Conservation (phyloP, 2,888 invertebrate genomes). For the Neoitamus cyanurus region DNA sequence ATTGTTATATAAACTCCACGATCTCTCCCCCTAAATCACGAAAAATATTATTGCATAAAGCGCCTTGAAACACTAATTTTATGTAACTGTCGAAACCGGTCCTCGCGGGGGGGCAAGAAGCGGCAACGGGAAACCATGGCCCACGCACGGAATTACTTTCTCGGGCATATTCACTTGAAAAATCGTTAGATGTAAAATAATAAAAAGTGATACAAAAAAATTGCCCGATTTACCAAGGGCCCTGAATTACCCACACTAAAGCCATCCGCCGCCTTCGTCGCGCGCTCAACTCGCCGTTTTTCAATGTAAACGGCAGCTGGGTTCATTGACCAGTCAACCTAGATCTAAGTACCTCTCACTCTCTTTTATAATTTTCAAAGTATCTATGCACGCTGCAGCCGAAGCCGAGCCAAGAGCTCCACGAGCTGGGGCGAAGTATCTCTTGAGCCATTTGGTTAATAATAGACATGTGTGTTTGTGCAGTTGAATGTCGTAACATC, state of each 20-base stretch:
- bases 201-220: neutral
- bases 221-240: conserved; percentile 28
- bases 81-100: conserved; percentile 7
- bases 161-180: conserved; percentile 25
- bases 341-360: conserved; percentile 42
- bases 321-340: conserved; percentile 45
- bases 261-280: neutral
- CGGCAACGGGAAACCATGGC: neutral
- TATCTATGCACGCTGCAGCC: neutral
- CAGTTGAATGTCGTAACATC: conserved; percentile 39
- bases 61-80: conserved; percentile 28
- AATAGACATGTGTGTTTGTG: conserved; percentile 30
- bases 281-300: neutral
- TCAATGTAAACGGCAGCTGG: conserved; percentile 25
- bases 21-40: neutral
- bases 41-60: neutral
- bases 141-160: conserved; percentile 35
- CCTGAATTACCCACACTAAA: neutral
- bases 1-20: conserved; percentile 31
- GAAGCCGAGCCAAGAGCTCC: neutral
- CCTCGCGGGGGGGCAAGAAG: neutral
- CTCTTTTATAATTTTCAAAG: conserved; percentile 33
- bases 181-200: neutral
- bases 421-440: neutral
- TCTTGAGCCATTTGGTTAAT: conserved; percentile 11